A percentile compares a stretch with the other conserved stretches of the same genome.
These are phyloP conservation scores for Gnathonemus echidnorhynchus DNA, from an alignment of 2,113 vertebrate genomes.

Conservation along the genomic window DNA sequence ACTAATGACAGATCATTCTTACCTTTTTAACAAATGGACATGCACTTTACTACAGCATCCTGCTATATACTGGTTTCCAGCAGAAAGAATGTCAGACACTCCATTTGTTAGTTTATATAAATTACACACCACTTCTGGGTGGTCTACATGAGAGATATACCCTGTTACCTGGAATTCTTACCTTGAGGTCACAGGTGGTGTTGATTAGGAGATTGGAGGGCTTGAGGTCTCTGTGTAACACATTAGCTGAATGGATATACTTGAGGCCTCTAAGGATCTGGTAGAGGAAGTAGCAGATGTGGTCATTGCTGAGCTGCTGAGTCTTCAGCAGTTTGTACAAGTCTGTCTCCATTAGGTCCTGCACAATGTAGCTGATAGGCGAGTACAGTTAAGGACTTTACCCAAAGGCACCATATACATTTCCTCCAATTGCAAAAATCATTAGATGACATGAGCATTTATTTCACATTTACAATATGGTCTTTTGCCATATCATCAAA, in stretches of 20 bases:
- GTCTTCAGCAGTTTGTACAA: constrained; percentile 82
- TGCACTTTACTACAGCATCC: not conserved
- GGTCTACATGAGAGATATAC: not conserved
- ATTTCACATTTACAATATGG: not conserved
- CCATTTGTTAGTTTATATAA: not conserved
- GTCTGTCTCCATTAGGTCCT: constrained; percentile 86
- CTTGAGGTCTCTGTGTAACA: constrained; percentile 81
- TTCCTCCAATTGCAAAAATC: not conserved
- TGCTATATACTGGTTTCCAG: not conserved
- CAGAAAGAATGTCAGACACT: not conserved
- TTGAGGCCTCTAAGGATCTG: constrained; percentile 83
- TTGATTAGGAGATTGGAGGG: constrained; percentile 87
- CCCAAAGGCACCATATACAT: not conserved
- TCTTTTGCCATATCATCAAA: not conserved
- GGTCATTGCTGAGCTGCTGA: constrained; percentile 82
- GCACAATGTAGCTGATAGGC: constrained; percentile 74
- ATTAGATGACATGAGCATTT: not conserved
- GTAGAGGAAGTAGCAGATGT: constrained; percentile 85
- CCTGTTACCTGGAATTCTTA: constrained; percentile 26
- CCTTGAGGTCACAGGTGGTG: constrained; percentile 87
- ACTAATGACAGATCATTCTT: not conserved
- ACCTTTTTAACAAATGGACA: not conserved
- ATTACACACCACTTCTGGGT: not conserved
- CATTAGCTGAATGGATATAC: constrained; percentile 84
- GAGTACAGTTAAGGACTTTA: constrained; percentile 48